phyloP scores from a whole-genome alignment of 2,888 invertebrate species.

The Mechanitis mazaeus region DNA sequence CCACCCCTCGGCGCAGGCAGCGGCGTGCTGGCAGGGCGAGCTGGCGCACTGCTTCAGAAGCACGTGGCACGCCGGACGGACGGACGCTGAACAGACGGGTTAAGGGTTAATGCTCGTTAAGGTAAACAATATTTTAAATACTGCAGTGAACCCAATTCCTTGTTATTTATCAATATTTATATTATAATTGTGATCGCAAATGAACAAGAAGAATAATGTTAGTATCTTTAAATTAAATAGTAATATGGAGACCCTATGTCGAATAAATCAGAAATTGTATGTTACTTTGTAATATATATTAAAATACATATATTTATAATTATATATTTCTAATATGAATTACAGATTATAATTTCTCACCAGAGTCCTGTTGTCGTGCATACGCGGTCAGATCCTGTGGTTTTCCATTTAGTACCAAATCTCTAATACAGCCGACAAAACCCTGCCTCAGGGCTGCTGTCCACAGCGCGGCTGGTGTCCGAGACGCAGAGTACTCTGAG shows the following conservation, averaged over 20 bases:
- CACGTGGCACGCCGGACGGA: constrained; percentile 91
- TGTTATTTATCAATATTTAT: no score
- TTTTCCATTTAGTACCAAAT: constrained; percentile 91
- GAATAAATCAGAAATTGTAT: no score
- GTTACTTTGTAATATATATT: no score
- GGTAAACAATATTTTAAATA: no score
- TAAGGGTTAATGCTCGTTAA: not conserved
- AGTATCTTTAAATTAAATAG: not conserved
- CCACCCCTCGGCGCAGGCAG: constrained; percentile 95
- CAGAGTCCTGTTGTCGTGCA: constrained; percentile 93
- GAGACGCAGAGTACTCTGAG: constrained; percentile 84
- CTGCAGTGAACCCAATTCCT: no score
- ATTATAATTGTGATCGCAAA: no score
- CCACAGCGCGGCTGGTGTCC: constrained; percentile 92
- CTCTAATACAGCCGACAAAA: constrained; percentile 95
- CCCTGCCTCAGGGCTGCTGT: constrained; percentile 92
- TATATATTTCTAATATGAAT: not conserved
- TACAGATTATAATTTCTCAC: constrained; percentile 57
- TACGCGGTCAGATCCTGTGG: constrained; percentile 92
- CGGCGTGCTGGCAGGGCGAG: constrained; percentile 93
- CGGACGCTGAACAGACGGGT: constrained; percentile 79
- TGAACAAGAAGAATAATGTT: no score
- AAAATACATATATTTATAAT: no score
- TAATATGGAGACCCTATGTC: not conserved
- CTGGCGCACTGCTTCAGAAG: constrained; percentile 88